Percentiles rank a stretch among this genome's conserved stretches.
Evolutionary conservation across 2,797 vertebrate genomes (phyloP).

Genomic region (Caiman crocodilus): DNA sequence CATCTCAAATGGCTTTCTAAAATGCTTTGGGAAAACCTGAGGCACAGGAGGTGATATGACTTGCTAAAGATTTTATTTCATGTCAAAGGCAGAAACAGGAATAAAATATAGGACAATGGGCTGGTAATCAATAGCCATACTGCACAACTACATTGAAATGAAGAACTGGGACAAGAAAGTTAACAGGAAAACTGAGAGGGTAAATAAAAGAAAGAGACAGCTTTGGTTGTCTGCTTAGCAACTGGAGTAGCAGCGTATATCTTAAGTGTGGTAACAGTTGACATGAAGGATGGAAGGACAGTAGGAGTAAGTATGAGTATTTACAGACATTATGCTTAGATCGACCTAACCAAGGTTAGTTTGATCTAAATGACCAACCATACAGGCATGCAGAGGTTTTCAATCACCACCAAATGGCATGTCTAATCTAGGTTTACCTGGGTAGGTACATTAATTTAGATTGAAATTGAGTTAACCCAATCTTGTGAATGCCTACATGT

Average conservation of each 20-base stretch:
- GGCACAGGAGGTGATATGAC: background rate
- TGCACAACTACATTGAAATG: background rate
- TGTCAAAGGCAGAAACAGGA: slow-evolving; percentile 19
- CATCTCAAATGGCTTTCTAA: slow-evolving; percentile 34
- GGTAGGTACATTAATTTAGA: too few species aligned
- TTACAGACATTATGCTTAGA: too few species aligned
- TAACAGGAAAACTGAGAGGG: background rate
- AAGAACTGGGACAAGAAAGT: slow-evolving; percentile 28
- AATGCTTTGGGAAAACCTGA: slow-evolving; percentile 41
- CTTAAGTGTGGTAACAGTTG: slow-evolving; percentile 17
- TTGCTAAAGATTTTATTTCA: background rate
- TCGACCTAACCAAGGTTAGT: too few species aligned
- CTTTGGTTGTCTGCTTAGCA: background rate
- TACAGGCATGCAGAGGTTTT: too few species aligned
- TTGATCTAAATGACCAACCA: too few species aligned
- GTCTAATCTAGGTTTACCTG: too few species aligned
- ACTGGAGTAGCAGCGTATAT: background rate
- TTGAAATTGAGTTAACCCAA: too few species aligned
- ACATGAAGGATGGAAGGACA: slow-evolving; percentile 29
- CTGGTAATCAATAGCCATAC: background rate
- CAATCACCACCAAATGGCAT: too few species aligned
- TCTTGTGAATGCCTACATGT: too few species aligned
- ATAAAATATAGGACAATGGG: background rate
- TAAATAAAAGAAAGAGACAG: fast-evolving
- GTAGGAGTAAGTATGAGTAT: background rate